Percentiles rank a stretch among this genome's conserved stretches.
Evolutionary conservation across 2,113 vertebrate genomes (phyloP).

Genomic region (Eulemur rufifrons): DNA sequence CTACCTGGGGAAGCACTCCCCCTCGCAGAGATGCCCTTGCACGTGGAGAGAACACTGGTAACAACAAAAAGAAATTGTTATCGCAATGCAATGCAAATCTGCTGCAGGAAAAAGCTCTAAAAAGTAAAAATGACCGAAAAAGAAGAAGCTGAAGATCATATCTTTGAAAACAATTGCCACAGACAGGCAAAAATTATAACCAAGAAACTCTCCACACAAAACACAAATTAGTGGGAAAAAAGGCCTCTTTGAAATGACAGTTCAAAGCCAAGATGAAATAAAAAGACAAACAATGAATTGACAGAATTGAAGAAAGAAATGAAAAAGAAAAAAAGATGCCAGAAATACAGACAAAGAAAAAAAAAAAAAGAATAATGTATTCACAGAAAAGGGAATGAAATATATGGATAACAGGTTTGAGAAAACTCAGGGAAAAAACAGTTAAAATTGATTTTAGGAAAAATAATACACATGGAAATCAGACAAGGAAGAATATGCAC

Average conservation of each 20-base stretch:
- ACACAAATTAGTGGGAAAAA: not conserved
- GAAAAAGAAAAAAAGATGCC: not conserved
- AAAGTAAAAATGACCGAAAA: not conserved
- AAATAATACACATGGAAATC: not conserved
- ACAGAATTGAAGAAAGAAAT: not conserved
- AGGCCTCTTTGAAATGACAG: not conserved
- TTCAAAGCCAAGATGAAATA: not conserved
- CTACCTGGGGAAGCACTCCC: accelerated
- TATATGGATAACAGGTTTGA: not conserved
- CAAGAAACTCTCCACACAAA: not conserved
- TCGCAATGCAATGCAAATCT: not conserved
- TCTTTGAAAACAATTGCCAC: not conserved
- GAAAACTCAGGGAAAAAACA: not conserved
- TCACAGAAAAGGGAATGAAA: not conserved
- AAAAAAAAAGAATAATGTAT: not conserved
- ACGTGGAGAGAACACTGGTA: not conserved
- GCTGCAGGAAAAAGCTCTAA: not conserved
- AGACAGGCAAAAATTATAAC: not conserved
- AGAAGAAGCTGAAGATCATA: not conserved
- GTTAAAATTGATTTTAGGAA: not conserved
- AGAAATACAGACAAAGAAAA: not conserved
- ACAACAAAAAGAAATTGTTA: too few relatives aligned
- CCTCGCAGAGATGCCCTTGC: not conserved
- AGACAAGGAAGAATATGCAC: not conserved
- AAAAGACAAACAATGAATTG: not conserved